Conservation (phyloP, 2,888 invertebrate species). For the Cryptophagus acutangulus region DNA sequence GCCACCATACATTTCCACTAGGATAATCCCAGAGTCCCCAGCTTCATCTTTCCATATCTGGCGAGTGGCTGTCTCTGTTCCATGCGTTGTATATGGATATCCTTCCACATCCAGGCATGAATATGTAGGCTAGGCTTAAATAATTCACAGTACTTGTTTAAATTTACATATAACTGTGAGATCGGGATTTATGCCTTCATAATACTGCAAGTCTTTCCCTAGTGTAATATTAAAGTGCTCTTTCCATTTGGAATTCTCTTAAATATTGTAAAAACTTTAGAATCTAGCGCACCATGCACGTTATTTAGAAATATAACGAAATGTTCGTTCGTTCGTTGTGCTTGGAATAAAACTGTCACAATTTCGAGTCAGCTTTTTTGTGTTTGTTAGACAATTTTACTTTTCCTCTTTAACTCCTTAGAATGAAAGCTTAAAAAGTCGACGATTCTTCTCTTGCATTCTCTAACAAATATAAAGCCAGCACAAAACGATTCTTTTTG, state of each 20-base stretch:
- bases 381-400: too few species aligned
- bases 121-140: constrained; percentile 40
- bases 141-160: constrained; percentile 41
- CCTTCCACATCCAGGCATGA: too few species aligned
- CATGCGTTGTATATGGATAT: constrained; percentile 15
- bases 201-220: constrained; percentile 28
- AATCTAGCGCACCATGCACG: background rate
- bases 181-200: constrained; percentile 32
- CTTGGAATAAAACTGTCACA: too few species aligned
- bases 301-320: constrained; percentile 1
- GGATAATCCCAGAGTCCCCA: constrained; percentile 35
- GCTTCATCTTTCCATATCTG: constrained; percentile 8
- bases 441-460: too few species aligned
- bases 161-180: constrained; percentile 39
- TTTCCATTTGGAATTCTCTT: background rate
- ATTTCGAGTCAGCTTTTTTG: too few species aligned
- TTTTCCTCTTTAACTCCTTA: too few species aligned
- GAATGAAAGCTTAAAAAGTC: too few species aligned
- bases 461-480: too few species aligned
- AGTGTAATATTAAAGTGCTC: constrained; percentile 10
- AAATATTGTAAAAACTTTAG: constrained; percentile 8
- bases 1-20: constrained; percentile 36
- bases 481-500: too few species aligned
- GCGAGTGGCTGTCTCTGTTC: constrained; percentile 14
- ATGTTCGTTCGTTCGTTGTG: too few species aligned